Conservation (phyloP, 2,888 invertebrate species). For the Aelia acuminata region DNA sequence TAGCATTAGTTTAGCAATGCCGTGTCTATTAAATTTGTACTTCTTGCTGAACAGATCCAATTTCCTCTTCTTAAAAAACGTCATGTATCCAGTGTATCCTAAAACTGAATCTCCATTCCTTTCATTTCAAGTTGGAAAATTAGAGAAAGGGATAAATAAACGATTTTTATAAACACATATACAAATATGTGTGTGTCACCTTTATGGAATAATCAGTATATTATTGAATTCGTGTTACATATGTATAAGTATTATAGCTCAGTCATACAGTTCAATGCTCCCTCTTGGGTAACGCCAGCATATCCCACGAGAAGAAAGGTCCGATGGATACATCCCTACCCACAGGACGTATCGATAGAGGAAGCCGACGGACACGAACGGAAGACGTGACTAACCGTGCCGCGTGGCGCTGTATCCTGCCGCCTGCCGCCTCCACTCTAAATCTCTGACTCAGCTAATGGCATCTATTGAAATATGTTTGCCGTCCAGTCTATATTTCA, state of each 20-base stretch:
- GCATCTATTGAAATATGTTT: constrained; percentile 40
- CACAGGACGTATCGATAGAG: not conserved
- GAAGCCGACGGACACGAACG: constrained; percentile 40
- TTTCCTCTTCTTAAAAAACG: too few species aligned
- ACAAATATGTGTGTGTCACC: too few species aligned
- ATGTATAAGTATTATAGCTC: not conserved
- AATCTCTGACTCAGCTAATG: constrained; percentile 48
- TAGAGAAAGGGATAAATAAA: too few species aligned
- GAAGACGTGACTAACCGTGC: constrained; percentile 48
- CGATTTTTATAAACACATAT: too few species aligned
- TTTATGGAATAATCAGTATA: not conserved
- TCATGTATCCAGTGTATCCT: too few species aligned
- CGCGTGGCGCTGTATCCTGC: constrained; percentile 1
- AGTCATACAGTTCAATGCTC: not conserved
- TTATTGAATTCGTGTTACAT: not conserved
- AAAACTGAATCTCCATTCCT: too few species aligned
- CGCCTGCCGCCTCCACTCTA: constrained; percentile 6
- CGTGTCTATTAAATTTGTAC: too few species aligned
- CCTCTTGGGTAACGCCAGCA: not conserved
- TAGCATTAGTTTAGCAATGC: too few species aligned
- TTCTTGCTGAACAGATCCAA: too few species aligned
- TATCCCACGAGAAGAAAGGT: constrained; percentile 19
- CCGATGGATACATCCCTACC: not conserved
- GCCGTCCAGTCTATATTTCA: constrained; percentile 5
- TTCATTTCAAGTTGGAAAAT: too few species aligned